phyloP scores from a whole-genome alignment of 2,888 invertebrate genomes.

The Cheilosia pagana region DNA sequence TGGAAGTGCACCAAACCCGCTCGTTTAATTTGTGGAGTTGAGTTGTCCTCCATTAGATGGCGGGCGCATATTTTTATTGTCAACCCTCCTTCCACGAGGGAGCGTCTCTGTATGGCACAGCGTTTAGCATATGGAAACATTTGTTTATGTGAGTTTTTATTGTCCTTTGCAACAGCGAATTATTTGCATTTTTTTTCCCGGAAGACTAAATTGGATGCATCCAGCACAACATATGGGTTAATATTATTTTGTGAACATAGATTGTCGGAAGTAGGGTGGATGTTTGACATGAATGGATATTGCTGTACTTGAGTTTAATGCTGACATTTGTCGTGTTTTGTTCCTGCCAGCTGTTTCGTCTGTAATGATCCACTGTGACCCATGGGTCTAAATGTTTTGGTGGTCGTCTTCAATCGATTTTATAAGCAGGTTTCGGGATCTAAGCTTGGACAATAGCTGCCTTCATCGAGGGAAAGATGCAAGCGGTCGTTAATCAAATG shows the following conservation, averaged over 20 bases:
- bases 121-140: constrained; percentile 40
- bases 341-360: background rate
- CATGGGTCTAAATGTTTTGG: background rate
- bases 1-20: constrained; percentile 60
- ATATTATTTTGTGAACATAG: constrained; percentile 1
- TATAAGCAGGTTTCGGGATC: too few species aligned
- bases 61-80: constrained; percentile 54
- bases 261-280: background rate
- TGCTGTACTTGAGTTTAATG: constrained; percentile 19
- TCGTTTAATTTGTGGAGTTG: constrained; percentile 41
- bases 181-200: constrained; percentile 41
- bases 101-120: background rate
- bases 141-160: constrained; percentile 52
- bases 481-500: too few species aligned
- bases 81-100: background rate
- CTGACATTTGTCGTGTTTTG: background rate
- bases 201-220: constrained; percentile 33
- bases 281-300: background rate
- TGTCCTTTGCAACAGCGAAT: constrained; percentile 30
- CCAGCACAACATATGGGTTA: constrained; percentile 17
- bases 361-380: background rate
- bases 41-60: constrained; percentile 52
- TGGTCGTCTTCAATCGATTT: background rate
- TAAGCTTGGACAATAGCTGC: too few species aligned
- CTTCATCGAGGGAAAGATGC: too few species aligned